Base-by-base conservation (phyloP, 2,113 vertebrate genomes). In the Lasiurus cinereus region DNA sequence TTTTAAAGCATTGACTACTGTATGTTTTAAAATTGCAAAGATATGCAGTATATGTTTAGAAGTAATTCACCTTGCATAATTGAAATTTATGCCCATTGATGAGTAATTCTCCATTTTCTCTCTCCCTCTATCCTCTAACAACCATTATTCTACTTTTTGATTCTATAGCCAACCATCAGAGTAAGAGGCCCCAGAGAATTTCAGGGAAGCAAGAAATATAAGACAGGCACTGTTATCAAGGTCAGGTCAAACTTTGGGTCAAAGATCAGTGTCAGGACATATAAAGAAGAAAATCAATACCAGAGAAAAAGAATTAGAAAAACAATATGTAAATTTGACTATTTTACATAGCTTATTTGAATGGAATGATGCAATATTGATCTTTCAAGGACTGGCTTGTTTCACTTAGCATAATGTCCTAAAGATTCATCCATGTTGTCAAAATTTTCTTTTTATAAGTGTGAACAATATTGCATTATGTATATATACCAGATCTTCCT, bases 181-280 rank as follows among this genome's bases (percentile, higher is more conserved):
- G 50, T 84, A 56, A 27, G 52, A 73, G 39, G 85, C 24, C 27
- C 94, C 29, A 39, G 48, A 78, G 78, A 52, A 27, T 59, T 54
- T 50, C 27, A 83, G 14, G 66, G 46, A 76, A 83, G 48, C 21
- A 46, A 46, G 46, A 46, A 46, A 24, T 50, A 10, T 7, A 50
- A 92, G 84, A 79, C 1, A 12, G 62, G 73, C 67, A 88, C 33
- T 33, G 48, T 82, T 74, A 82, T 39, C 67, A 79, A 18, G 27
- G 56, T 78, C 94, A 89, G 54, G 64, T 39, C 91, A 96, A 73
- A 24, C 14, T 83, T 31, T 78, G n/a, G 83, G 54, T 93, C 78
- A 91, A 54, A 90, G 29, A 83, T n/a, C 62, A 83, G 54, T 43
- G 10, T 90, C 21, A 2, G 10, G 48, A 88, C 16, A 77, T 33